A percentile compares a stretch with the other conserved stretches of the same genome.
Conservation (phyloP, 2,113 vertebrate genomes). For the Burhinus bistriatus region DNA sequence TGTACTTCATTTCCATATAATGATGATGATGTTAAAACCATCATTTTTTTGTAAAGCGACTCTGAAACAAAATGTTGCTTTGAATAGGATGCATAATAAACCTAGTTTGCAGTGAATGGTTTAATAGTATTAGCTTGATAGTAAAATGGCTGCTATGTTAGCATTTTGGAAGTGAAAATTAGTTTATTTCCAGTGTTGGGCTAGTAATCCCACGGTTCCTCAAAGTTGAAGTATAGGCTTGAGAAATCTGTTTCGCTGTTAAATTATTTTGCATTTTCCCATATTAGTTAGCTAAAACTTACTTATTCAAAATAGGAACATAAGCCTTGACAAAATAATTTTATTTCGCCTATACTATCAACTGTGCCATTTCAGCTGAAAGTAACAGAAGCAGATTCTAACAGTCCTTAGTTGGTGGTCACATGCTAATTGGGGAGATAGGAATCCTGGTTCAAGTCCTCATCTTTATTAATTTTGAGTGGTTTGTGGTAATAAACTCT, state of each 20-base stretch:
- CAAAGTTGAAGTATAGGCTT: neutral
- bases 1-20: neutral
- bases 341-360: neutral
- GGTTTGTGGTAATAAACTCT: neutral
- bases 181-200: neutral
- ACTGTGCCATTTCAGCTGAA: neutral
- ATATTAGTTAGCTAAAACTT: neutral
- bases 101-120: neutral
- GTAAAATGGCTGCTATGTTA: neutral
- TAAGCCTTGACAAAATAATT: neutral
- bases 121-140: neutral
- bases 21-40: neutral
- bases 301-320: neutral
- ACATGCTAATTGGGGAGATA: accelerated
- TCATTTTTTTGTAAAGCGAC: neutral
- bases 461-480: neutral
- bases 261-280: neutral
- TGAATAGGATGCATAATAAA: neutral
- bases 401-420: neutral
- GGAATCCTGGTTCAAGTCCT: neutral
- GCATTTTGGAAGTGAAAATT: neutral
- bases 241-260: neutral
- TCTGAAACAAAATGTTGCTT: neutral
- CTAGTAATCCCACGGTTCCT: neutral
- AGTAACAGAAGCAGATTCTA: neutral